Percentiles rank a stretch among this genome's conserved stretches.
These are phyloP conservation scores for Lytechinus variegatus DNA, from an alignment of 35 echinoderm and acorn worm genomes.

Conservation along the genomic window DNA sequence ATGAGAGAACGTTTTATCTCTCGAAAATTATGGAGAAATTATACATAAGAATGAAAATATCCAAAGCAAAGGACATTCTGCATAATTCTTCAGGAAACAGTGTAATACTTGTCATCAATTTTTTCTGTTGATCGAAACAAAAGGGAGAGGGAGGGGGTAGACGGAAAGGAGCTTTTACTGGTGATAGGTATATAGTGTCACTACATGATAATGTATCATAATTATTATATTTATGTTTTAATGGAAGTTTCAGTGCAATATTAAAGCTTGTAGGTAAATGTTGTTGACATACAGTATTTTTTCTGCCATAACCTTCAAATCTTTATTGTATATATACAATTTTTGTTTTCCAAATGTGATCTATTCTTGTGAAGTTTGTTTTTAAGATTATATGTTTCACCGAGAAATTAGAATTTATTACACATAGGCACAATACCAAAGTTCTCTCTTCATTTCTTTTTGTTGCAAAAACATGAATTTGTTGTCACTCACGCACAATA, in stretches of 20 bases:
- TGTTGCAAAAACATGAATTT: not conserved
- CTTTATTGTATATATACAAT: not conserved
- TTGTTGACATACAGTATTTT: not conserved
- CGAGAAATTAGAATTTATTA: not conserved
- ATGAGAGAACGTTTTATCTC: not conserved
- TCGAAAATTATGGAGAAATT: not conserved
- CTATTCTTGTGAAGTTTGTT: not conserved
- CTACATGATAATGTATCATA: not conserved
- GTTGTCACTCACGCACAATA: no score
- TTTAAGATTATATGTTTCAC: not conserved
- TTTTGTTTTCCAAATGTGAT: not conserved
- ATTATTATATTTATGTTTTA: not conserved
- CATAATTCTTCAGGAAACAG: not conserved
- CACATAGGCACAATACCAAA: not conserved
- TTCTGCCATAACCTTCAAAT: not conserved
- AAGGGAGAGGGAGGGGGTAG: not conserved
- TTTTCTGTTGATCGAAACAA: no score
- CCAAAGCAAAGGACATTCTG: not conserved
- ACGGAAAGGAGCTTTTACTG: not conserved
- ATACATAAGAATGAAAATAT: not conserved
- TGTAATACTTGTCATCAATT: no score
- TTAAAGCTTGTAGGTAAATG: not conserved
- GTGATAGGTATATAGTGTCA: no score
- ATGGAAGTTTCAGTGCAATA: conserved; percentile 12
- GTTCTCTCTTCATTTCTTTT: not conserved